Evolutionary conservation across 2,113 vertebrate species (phyloP).

Genomic region (Numenius arquata): DNA sequence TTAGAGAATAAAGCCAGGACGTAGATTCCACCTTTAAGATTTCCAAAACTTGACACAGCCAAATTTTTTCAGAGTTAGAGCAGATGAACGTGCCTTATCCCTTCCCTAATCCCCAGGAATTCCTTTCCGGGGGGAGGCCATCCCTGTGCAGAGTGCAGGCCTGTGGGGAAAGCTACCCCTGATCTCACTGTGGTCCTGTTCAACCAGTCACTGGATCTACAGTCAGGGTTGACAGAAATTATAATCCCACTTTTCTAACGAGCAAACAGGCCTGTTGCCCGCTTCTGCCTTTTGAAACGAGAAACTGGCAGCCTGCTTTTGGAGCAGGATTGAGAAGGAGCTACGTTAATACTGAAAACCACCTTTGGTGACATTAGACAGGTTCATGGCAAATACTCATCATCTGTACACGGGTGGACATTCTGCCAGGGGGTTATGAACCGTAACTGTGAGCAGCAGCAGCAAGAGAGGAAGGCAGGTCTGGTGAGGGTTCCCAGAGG

Average conservation of each 20-base stretch:
- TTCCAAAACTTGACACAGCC: neutral
- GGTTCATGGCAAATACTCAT: neutral
- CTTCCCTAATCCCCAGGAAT: neutral
- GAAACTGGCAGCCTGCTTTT: neutral
- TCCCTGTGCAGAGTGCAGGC: neutral
- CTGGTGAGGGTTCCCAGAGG: neutral
- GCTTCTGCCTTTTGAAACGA: neutral
- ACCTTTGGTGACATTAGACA: neutral
- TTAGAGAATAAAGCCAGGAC: neutral
- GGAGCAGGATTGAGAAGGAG: neutral
- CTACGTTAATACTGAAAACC: neutral
- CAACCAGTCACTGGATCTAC: neutral
- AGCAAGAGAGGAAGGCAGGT: neutral
- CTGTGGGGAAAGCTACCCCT: rapidly evolving
- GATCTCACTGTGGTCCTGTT: neutral
- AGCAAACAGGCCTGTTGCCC: neutral
- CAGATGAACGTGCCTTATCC: neutral
- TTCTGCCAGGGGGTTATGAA: neutral
- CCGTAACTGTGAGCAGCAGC: neutral
- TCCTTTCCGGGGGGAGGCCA: neutral
- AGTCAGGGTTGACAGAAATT: neutral
- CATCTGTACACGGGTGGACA: neutral
- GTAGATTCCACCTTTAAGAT: neutral
- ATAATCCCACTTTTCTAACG: neutral
- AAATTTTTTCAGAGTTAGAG: neutral